These are phyloP conservation scores for Podotricha telesiphe DNA, from an alignment of 2,888 invertebrate genomes.

Conservation along the genomic window DNA sequence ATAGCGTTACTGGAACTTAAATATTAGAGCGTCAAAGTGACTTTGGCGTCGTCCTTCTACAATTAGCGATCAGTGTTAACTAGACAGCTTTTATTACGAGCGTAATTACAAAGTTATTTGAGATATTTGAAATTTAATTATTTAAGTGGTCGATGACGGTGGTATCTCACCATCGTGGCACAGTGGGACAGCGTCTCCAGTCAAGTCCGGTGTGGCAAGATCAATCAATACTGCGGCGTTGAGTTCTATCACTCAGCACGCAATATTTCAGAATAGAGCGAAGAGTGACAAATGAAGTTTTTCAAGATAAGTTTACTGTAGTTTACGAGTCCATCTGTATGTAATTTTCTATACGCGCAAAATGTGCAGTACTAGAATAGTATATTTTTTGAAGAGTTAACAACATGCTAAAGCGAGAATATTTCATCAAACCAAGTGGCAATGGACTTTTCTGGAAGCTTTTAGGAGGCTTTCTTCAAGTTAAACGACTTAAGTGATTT, in stretches of 20 bases:
- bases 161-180: background rate
- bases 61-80: conserved; percentile 12
- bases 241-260: no score
- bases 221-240: no score
- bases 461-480: conserved; percentile 1
- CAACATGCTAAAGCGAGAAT: background rate
- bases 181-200: background rate
- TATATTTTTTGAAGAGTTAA: background rate
- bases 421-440: conserved; percentile 19
- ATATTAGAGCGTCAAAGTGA: background rate
- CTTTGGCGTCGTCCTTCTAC: conserved; percentile 1
- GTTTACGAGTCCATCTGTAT: no score
- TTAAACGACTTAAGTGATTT: conserved; percentile 25
- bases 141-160: background rate
- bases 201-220: no score
- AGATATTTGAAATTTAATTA: conserved; percentile 4
- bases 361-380: background rate
- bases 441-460: conserved; percentile 1
- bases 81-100: conserved; percentile 6
- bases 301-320: no score
- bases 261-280: no score
- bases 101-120: conserved; percentile 8
- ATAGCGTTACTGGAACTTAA: background rate
- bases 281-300: no score
- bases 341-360: no score